Base-by-base conservation (phyloP, 2,797 vertebrate species). In the Cryptoprocta ferox region DNA sequence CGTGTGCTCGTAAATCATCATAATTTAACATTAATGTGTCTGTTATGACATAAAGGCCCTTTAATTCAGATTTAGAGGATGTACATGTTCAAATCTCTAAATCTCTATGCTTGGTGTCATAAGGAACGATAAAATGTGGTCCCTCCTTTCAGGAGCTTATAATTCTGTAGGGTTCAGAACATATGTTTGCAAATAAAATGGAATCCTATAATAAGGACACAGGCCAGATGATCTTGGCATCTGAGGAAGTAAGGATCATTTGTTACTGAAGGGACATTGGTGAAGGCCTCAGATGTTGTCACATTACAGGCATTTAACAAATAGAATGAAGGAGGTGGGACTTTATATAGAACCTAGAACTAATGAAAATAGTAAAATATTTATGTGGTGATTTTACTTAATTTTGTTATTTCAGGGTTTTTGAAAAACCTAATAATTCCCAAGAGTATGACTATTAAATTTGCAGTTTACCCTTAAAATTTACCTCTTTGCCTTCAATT, bases 311-410 rank as follows among this genome's bases (percentile, higher is more conserved):
- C 3, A 24, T 42, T 89, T 78, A 39, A 68, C n/a, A 90, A 37
- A 63, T 16, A 90, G 56, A 94, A 19, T 19, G 53, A 87, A 94
- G 42, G 35, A 78, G 48, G 21, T 85, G 16, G 16, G 12, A 30
- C 61, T 89, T 85, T 48, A 84, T 32, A 16, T 76, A 73, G 65
- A 86, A 76, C 19, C 71, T 95, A 84, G 81, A 73, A 61, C 35
- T 89, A 75, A 95, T 83, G 63, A 81, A 94, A 94, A 84, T 91
- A 75, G 50, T 66, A 73, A 83, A 59, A 56, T 59, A 30, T 11
- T 90, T 92, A 92, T n/a, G n/a, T n/a, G n/a, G 12, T 91, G 7
- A 78, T 45, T 93, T 83, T 63, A 50, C 59, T 95, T 89, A 61
- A 70, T 92, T 91, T 87, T 78, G 28, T 50, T 37, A 91, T 66